phyloP scores from a whole-genome alignment of 2,797 vertebrate genomes.

The Labroides dimidiatus region DNA sequence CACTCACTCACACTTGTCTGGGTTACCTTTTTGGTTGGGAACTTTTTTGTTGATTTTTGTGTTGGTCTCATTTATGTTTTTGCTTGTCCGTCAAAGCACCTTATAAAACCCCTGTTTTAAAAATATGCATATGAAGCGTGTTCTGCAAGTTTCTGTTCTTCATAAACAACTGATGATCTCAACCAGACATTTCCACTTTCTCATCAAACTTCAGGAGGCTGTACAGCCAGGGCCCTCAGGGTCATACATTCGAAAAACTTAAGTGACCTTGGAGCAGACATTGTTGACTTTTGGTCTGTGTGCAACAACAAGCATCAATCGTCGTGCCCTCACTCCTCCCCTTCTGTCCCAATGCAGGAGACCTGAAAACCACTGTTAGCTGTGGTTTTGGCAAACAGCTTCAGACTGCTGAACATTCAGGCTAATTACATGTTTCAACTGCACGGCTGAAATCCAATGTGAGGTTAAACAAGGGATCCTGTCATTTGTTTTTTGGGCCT shows the following conservation, averaged over 20 bases:
- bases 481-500: conserved; percentile 58
- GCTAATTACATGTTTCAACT: conserved; percentile 80
- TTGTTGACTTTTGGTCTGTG: conserved; percentile 49
- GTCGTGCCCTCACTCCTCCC: conserved; percentile 60
- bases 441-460: conserved; percentile 63
- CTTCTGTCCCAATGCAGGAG: conserved; percentile 35
- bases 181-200: too few species aligned
- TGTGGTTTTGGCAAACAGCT: conserved; percentile 72
- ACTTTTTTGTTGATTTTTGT: too few species aligned
- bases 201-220: neutral
- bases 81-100: too few species aligned
- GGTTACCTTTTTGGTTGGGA: too few species aligned
- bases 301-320: conserved; percentile 66
- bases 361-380: conserved; percentile 47
- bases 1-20: too few species aligned
- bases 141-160: neutral
- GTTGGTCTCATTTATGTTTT: too few species aligned
- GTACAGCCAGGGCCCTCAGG: neutral
- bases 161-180: neutral
- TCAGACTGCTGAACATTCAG: conserved; percentile 74
- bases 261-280: conserved; percentile 31
- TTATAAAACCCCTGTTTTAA: too few species aligned
- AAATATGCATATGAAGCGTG: too few species aligned
- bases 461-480: conserved; percentile 77
- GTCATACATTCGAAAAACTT: conserved; percentile 22